Conservation (phyloP, 2,797 vertebrate species). For the Brachyalestes nurse region DNA sequence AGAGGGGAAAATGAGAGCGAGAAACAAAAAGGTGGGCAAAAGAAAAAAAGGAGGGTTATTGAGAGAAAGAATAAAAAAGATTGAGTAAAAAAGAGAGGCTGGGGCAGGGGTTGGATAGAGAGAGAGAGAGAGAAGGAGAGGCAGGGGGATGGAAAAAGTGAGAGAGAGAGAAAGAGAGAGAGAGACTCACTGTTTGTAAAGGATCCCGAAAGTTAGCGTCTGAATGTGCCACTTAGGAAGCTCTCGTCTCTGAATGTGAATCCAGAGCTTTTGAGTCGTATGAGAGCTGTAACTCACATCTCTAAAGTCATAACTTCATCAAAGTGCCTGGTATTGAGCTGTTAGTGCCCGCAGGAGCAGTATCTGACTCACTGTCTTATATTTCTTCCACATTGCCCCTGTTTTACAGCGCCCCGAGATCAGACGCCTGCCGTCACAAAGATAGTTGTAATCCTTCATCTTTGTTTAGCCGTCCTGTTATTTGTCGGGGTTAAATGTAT, state of each 20-base stretch:
- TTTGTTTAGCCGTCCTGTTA: conserved; percentile 42
- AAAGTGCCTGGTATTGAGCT: conserved; percentile 24
- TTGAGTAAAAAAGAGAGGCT: too few relatives aligned
- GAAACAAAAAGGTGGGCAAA: too few relatives aligned
- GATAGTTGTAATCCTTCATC: conserved; percentile 50
- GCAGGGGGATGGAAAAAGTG: not conserved
- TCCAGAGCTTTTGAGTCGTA: conserved; percentile 18
- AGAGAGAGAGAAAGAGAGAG: too few relatives aligned
- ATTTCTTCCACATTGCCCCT: conserved; percentile 29
- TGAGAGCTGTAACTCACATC: conserved; percentile 42
- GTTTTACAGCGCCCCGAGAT: conserved; percentile 15
- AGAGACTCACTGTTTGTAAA: not conserved
- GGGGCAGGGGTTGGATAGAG: too few relatives aligned
- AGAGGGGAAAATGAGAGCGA: too few relatives aligned
- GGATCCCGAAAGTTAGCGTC: not conserved
- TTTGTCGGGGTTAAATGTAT: conserved; percentile 43
- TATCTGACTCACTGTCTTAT: not conserved
- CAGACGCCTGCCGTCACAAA: conserved; percentile 21
- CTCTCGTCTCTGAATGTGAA: not conserved
- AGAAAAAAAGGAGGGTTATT: too few relatives aligned
- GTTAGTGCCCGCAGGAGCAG: not conserved
- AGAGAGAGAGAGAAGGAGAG: not conserved
- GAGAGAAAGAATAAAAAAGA: too few relatives aligned
- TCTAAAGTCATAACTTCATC: conserved; percentile 41
- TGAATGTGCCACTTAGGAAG: not conserved